Conservation (phyloP, 2,113 vertebrate species). For the Pyxicephalus adspersus region DNA sequence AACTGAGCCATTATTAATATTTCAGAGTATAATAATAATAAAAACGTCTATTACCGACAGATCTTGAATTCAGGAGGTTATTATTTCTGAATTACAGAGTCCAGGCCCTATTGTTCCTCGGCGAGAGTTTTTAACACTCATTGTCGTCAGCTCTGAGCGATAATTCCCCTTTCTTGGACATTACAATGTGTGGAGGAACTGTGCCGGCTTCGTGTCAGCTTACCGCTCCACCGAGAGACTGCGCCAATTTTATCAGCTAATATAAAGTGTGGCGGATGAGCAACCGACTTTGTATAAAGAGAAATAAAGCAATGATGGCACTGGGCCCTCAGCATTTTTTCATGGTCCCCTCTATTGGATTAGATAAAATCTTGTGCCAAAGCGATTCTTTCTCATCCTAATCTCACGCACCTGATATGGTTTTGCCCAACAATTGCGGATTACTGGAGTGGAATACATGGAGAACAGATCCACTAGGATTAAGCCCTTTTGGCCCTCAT, state of each 20-base stretch:
- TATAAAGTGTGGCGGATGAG: conserved; percentile 36
- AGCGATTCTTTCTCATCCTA: too few species aligned
- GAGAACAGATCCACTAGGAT: too few species aligned
- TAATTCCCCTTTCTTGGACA: conserved; percentile 50
- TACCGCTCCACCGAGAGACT: background rate
- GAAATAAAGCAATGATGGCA: background rate
- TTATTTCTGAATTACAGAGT: conserved; percentile 12
- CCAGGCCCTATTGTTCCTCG: background rate
- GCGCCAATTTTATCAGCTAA: conserved; percentile 46
- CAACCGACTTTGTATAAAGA: background rate
- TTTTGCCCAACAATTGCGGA: too few species aligned
- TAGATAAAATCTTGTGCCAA: too few species aligned
- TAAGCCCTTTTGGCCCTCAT: too few species aligned
- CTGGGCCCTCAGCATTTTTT: too few species aligned
- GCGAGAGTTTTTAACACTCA: conserved; percentile 30
- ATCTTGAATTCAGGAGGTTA: conserved; percentile 40
- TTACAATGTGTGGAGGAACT: conserved; percentile 25
- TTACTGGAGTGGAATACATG: too few species aligned
- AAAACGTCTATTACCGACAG: conserved; percentile 33
- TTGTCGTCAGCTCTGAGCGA: conserved; percentile 45
- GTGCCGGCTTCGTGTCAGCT: conserved; percentile 9
- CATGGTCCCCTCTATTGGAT: too few species aligned
- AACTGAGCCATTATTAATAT: conserved; percentile 18
- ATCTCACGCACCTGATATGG: too few species aligned
- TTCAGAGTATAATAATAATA: conserved; percentile 33